Conservation (phyloP, 2,797 vertebrate genomes). For the Echiichthys vipera region DNA sequence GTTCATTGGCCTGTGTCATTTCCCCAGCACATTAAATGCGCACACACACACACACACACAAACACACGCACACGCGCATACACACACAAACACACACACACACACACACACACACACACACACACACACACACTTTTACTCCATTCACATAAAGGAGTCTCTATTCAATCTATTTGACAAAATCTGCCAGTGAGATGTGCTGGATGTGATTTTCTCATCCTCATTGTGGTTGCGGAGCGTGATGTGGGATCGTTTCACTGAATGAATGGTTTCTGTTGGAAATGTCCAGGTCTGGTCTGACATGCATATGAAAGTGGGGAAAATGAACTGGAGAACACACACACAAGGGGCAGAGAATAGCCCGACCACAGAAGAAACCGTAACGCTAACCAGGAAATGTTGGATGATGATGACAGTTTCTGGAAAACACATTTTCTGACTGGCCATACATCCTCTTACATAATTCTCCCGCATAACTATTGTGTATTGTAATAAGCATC, state of each 20-base stretch:
- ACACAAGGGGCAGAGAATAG: conserved; percentile 40
- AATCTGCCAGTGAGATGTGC: conserved; percentile 48
- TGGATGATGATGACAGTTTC: conserved; percentile 66
- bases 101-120: conserved; percentile 1
- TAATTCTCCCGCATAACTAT: conserved; percentile 67
- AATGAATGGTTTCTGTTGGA: conserved; percentile 76
- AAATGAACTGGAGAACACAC: conserved; percentile 34
- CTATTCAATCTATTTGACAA: conserved; percentile 17
- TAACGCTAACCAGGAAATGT: conserved; percentile 71
- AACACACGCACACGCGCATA: neutral
- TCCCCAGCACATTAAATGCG: neutral
- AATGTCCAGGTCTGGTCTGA: conserved; percentile 61
- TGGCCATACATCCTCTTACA: conserved; percentile 66
- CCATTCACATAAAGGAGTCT: conserved; percentile 14
- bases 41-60: neutral
- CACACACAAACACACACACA: conserved; percentile 1
- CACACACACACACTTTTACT: neutral
- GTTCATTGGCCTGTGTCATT: neutral
- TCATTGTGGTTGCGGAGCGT: conserved; percentile 73
- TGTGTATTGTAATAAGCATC: conserved; percentile 64
- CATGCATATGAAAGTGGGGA: conserved; percentile 59
- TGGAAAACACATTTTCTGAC: conserved; percentile 78
- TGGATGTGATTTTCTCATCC: conserved; percentile 77
- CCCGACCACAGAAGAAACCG: conserved; percentile 56
- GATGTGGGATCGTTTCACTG: conserved; percentile 71